Conservation (phyloP, 1,140 invertebrate genomes). For the Drosophila orena region DNA sequence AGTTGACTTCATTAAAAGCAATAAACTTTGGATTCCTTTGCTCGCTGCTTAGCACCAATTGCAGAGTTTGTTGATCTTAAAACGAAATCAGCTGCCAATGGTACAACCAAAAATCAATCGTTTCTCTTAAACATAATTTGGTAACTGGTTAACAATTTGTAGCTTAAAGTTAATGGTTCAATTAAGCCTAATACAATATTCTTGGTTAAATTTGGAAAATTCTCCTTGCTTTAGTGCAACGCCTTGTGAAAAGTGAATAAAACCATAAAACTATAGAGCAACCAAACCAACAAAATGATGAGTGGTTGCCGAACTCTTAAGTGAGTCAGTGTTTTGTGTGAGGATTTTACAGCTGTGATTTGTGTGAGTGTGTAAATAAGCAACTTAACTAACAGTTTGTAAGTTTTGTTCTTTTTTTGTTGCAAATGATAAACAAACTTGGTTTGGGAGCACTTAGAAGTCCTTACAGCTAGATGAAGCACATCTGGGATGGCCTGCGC, state of each 20-base stretch:
- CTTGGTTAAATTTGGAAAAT: slow-evolving; percentile 39
- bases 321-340: slow-evolving; percentile 37
- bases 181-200: slow-evolving; percentile 70
- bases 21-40: slow-evolving; percentile 22
- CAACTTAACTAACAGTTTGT: slow-evolving; percentile 45
- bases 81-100: slow-evolving; percentile 57
- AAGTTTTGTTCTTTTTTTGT: slow-evolving; percentile 41
- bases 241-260: slow-evolving; percentile 56
- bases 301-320: slow-evolving; percentile 47
- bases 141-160: slow-evolving; percentile 50
- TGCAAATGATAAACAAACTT: slow-evolving; percentile 36
- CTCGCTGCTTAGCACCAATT: slow-evolving; percentile 22
- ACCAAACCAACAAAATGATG: slow-evolving; percentile 72
- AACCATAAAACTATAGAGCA: slow-evolving; percentile 26
- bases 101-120: slow-evolving; percentile 52
- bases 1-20: slow-evolving; percentile 21
- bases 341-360: slow-evolving; percentile 45
- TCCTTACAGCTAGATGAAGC: slow-evolving; percentile 56
- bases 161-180: slow-evolving; percentile 42
- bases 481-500: slow-evolving; percentile 54
- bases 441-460: slow-evolving; percentile 40
- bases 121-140: slow-evolving; percentile 29
- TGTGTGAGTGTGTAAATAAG: slow-evolving; percentile 50
- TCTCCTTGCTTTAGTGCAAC: slow-evolving; percentile 29
- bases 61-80: slow-evolving; percentile 34